phyloP scores from a whole-genome alignment of 2,888 invertebrate genomes.

The Opisthograptis luteolata region DNA sequence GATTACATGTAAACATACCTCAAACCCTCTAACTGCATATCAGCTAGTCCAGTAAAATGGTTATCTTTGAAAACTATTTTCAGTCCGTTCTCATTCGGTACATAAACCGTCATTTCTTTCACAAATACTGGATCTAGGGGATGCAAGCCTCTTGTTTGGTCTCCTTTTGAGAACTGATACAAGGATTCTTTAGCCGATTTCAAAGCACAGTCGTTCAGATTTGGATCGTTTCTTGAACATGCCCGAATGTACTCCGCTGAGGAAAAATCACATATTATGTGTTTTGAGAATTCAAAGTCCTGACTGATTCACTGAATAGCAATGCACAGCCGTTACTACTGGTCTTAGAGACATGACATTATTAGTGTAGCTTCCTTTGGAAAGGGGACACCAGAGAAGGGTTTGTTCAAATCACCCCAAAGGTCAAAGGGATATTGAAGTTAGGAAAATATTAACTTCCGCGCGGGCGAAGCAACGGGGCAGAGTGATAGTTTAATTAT shows the following conservation, averaged over 20 bases:
- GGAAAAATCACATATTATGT: slow-evolving; percentile 25
- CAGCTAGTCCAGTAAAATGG: slow-evolving; percentile 60
- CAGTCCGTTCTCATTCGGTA: slow-evolving; percentile 65
- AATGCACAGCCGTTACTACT: too few relatives aligned
- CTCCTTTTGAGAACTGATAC: slow-evolving; percentile 58
- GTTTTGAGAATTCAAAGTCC: too few relatives aligned
- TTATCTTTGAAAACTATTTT: slow-evolving; percentile 63
- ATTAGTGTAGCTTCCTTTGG: too few relatives aligned
- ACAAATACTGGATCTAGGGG: slow-evolving; percentile 63
- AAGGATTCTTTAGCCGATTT: slow-evolving; percentile 60
- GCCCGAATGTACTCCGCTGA: slow-evolving; percentile 58
- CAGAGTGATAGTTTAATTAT: too few relatives aligned
- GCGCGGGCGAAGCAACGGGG: too few relatives aligned
- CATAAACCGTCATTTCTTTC: slow-evolving; percentile 57
- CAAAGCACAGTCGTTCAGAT: slow-evolving; percentile 63
- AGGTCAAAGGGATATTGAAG: too few relatives aligned
- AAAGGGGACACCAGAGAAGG: too few relatives aligned
- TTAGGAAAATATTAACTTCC: too few relatives aligned
- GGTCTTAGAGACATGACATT: too few relatives aligned
- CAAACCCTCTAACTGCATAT: slow-evolving; percentile 52
- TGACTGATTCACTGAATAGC: too few relatives aligned
- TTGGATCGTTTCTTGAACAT: slow-evolving; percentile 66
- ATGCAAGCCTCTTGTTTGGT: slow-evolving; percentile 49
- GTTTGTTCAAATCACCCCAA: too few relatives aligned
- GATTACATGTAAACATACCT: too few relatives aligned